Percentiles rank a stretch among this genome's conserved stretches.
Evolutionary conservation across 2,113 vertebrate genomes (phyloP).

Genomic region (Cyanoramphus novaezelandiae): DNA sequence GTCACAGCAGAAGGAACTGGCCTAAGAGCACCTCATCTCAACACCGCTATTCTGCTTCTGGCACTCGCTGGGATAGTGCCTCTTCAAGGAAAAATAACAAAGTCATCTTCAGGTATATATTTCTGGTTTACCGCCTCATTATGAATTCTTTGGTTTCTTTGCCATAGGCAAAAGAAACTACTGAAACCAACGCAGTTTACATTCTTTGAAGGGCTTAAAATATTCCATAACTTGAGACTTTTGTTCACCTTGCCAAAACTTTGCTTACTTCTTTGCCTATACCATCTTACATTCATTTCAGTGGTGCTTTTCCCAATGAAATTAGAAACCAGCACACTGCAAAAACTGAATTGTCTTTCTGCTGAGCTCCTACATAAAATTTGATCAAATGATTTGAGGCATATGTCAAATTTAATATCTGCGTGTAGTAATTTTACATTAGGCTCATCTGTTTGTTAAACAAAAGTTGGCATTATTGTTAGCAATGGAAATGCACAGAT

Average conservation of each 20-base stretch:
- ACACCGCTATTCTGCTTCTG: not conserved
- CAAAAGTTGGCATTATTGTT: conserved; percentile 39
- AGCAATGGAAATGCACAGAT: conserved; percentile 7
- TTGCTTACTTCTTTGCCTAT: not conserved
- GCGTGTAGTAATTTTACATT: conserved; percentile 10
- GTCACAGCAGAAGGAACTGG: not conserved
- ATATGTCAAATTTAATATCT: conserved; percentile 26
- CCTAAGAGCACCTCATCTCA: not conserved
- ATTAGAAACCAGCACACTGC: not conserved
- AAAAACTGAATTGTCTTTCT: not conserved
- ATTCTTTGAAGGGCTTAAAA: not conserved
- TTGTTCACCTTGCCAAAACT: not conserved
- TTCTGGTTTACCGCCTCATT: not conserved
- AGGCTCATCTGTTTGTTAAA: conserved; percentile 39
- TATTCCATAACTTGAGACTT: not conserved
- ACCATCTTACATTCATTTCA: not conserved
- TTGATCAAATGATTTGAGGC: conserved; percentile 12
- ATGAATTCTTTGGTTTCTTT: not conserved
- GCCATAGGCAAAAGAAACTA: not conserved
- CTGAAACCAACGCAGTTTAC: not conserved
- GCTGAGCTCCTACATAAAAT: not conserved
- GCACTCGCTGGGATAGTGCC: not conserved
- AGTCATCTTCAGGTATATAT: not conserved
- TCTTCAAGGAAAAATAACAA: not conserved
- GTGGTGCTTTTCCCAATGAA: not conserved